Conservation (phyloP, 2,113 vertebrate genomes). For the Neolamprologus longior region DNA sequence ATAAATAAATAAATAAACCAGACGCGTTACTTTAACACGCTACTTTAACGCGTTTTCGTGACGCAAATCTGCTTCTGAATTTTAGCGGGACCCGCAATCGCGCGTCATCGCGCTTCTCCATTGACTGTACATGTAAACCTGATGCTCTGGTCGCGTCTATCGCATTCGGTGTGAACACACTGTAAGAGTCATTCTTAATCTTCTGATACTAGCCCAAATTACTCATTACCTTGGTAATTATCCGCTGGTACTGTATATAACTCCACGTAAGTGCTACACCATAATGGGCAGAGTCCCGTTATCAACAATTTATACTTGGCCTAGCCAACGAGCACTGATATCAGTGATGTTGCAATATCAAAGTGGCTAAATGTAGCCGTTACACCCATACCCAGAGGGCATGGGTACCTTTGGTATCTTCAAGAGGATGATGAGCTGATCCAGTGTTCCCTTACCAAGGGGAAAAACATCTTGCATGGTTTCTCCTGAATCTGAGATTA, state of each 20-base stretch:
- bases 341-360: neutral
- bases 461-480: neutral
- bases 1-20: neutral
- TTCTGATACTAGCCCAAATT: neutral
- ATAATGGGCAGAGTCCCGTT: neutral
- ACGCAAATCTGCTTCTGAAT: neutral
- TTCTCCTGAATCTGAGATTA: neutral
- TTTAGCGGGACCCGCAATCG: neutral
- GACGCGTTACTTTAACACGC: fast-evolving
- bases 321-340: neutral
- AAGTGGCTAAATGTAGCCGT: neutral
- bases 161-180: neutral
- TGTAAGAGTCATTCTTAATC: neutral
- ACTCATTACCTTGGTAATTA: neutral
- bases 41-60: neutral
- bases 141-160: neutral
- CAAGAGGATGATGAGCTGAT: neutral
- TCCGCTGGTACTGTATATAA: neutral
- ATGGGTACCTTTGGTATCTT: neutral
- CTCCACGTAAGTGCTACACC: neutral
- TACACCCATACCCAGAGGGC: neutral
- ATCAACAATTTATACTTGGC: neutral
- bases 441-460: neutral
- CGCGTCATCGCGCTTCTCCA: neutral
- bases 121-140: neutral